Evolutionary conservation across 2,113 vertebrate genomes (phyloP), one percentile per base, ranked within the genome.

Genomic region (Gymnorhina tibicen): DNA sequence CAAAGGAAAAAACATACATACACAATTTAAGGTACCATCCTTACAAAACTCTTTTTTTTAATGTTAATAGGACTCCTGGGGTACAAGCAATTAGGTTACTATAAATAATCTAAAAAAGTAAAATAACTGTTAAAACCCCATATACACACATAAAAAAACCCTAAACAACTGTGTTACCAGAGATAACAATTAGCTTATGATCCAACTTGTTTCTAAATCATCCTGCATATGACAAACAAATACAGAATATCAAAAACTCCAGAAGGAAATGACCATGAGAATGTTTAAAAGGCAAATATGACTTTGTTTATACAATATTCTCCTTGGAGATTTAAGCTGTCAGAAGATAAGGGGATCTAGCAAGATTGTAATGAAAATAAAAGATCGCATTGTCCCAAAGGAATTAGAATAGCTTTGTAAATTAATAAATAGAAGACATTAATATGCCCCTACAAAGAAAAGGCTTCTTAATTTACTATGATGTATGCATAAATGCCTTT

Each of bases 341-440:
- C 83, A 74, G n/a, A 94, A 81, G 37, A 91, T n/a, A 89, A 96
- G 94, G 52, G n/a, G 60, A 87, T 87, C 64, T 70, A 81, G 59
- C 15, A 74, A 89, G 55, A 85, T 27, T 63, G 10, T 55, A 93
- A 88, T 62, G 39, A 96, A 90, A 93, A 87, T 41, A 87, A 42
- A 94, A 92, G 23, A 94, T 49, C 24, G 0, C 42, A 56, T 87
- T 89, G 92, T 91, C 88, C 63, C 86, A 82, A 84, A 76, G 5
- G 85, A 74, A 79, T 89, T 74, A 70, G 35, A 94, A 86, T 32
- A 90, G 41, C 58, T 86, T 75, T 91, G 33, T 41, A 80, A 75
- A 94, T 81, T 93, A 91, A 95, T 85, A 96, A 92, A 89, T 42
- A 91, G 19, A 96, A 85, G 55, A 70, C 11, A 89, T 76, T 81